Conservation (phyloP, 1,140 invertebrate species). For the Cryptotermes secundus region DNA sequence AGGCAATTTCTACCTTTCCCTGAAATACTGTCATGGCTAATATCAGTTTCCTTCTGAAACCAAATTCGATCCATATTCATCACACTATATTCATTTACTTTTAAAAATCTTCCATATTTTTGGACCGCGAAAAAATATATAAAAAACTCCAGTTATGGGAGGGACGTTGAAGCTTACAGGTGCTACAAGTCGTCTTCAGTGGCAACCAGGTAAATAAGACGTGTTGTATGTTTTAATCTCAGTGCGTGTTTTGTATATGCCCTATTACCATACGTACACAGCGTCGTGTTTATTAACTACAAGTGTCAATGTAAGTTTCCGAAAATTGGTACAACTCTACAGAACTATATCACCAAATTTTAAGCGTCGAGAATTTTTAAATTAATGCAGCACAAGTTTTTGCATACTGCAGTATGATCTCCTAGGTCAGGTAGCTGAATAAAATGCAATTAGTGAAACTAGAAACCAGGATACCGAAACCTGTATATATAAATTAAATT, state of each 20-base stretch:
- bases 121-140: neutral
- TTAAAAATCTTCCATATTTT: neutral
- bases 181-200: neutral
- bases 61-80: neutral
- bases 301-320: neutral
- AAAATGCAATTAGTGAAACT: too few species aligned
- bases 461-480: too few species aligned
- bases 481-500: too few species aligned
- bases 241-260: slow-evolving; percentile 4
- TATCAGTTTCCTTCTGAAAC: neutral
- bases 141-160: slow-evolving; percentile 6
- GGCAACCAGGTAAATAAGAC: neutral
- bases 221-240: neutral
- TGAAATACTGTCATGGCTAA: neutral
- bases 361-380: too few species aligned
- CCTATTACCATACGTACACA: neutral
- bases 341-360: too few species aligned
- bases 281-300: neutral
- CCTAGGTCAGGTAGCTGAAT: too few species aligned
- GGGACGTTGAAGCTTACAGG: neutral
- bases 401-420: too few species aligned
- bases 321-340: neutral
- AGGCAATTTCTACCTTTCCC: neutral
- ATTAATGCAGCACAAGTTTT: too few species aligned
- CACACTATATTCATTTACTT: neutral